These are phyloP conservation scores for Anagrus nilaparvatae DNA, from an alignment of 1,140 invertebrate species.

Conservation along the genomic window DNA sequence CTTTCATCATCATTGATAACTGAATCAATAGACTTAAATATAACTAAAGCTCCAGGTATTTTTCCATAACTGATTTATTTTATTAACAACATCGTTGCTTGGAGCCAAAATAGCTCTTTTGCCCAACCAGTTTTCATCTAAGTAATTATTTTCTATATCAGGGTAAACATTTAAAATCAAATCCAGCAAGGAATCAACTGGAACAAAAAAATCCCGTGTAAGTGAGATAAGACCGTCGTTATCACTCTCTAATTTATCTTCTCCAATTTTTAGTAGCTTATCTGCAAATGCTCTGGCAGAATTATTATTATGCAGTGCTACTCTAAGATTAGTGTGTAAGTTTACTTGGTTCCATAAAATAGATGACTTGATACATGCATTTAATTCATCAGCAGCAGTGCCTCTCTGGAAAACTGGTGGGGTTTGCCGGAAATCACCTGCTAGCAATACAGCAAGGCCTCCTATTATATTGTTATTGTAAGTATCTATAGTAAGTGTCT, in stretches of 20 bases:
- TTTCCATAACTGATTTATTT: conserved; percentile 23
- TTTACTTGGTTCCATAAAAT: too few relatives aligned
- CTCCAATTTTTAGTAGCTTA: too few relatives aligned
- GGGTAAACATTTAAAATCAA: conserved; percentile 33
- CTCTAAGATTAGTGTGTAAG: too few relatives aligned
- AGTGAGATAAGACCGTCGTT: too few relatives aligned
- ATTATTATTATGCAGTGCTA: too few relatives aligned
- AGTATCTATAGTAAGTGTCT: too few relatives aligned
- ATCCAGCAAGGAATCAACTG: conserved; percentile 24
- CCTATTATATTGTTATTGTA: conserved; percentile 20
- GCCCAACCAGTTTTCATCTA: conserved; percentile 31
- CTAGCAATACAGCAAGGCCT: conserved; percentile 23
- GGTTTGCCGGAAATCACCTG: conserved; percentile 40
- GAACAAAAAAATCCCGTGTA: conserved; percentile 14
- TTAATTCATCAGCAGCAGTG: too few relatives aligned
- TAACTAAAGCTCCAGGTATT: conserved; percentile 20
- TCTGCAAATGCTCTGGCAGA: too few relatives aligned
- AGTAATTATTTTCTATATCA: conserved; percentile 30
- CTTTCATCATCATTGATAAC: too few relatives aligned
- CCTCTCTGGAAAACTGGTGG: conserved; percentile 35
- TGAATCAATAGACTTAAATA: conserved; percentile 33
- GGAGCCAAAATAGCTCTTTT: conserved; percentile 32
- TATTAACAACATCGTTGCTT: conserved; percentile 33
- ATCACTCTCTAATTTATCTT: too few relatives aligned
- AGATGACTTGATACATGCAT: too few relatives aligned